Base-by-base conservation (phyloP, 2,888 invertebrate genomes). In the Isoperla grammatica region DNA sequence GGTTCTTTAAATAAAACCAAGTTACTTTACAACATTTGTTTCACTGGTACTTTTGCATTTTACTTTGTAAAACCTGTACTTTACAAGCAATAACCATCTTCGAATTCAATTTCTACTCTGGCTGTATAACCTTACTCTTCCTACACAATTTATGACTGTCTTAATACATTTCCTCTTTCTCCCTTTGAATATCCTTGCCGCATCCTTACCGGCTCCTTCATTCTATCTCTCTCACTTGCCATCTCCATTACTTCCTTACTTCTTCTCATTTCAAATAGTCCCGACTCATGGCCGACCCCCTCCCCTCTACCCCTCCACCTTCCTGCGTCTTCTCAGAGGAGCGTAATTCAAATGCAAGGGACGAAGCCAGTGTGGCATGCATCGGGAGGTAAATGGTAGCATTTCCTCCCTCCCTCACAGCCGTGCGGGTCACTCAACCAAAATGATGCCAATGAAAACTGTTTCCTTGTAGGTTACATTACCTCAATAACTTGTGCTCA, bases 131-230 rank as follows among this genome's bases (percentile, higher is more conserved):
- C 58, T 43, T 40, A 50, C 50, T 42, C 43, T 43, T 50, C 49
- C 19, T 42, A 13, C 15, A 48, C 50, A 58, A 58, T 58, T 58
- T 58, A 58, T 58, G 58, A 29, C 58, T 29, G 40, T 42, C 57
- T 57, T 58, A 58, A 53, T 58, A 58, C 53, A 58, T 58, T 58
- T 58, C 53, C 53, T 53, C 37, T 39, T 53, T 58, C 49, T 58
- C 53, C 53, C 37, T 53, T 39, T 53, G 53, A 53, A 53, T 53
- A 53, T 39, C 53, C 53, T 53, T 50, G 15, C 49, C 46, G 22
- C 46, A 46, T 46, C 46, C 22, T 46, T 46, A 46, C 46, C n/a
- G 20, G 17, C 46, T 11, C 46, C 49, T 23, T 35, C 49, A 22
- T 49, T 53, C 53, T 53, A 37, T 53, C 5, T 15, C 13, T 19